A percentile compares a stretch with the other conserved stretches of the same genome.
Conservation (phyloP, 2,113 vertebrate species). For the Eurystomus gularis region DNA sequence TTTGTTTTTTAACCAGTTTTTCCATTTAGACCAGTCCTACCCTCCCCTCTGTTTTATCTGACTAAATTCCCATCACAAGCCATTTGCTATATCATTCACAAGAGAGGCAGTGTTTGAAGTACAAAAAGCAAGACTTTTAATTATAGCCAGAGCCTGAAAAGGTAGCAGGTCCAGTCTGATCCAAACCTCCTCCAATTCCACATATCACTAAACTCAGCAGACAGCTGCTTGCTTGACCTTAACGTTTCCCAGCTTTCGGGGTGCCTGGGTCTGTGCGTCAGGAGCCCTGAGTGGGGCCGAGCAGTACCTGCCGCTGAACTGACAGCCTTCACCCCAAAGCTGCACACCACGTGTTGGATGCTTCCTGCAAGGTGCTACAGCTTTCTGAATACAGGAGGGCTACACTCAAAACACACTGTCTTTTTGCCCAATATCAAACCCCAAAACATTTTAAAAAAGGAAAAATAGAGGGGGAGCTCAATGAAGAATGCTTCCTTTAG, state of each 20-base stretch:
- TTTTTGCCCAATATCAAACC: neutral
- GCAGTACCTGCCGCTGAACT: neutral
- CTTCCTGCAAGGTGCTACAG: neutral
- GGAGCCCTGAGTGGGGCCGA: neutral
- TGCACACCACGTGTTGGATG: too few relatives aligned
- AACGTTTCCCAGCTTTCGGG: neutral
- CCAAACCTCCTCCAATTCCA: neutral
- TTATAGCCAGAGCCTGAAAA: neutral
- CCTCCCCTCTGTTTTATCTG: neutral
- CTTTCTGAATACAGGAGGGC: neutral
- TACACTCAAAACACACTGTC: neutral
- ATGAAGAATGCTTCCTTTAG: neutral
- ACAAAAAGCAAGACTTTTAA: neutral
- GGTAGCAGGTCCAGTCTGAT: neutral
- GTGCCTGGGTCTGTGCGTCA: rapidly evolving
- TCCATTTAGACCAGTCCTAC: neutral
- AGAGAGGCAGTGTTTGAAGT: rapidly evolving
- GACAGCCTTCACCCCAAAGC: neutral
- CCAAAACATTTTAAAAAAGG: neutral
- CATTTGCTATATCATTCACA: neutral
- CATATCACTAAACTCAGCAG: neutral
- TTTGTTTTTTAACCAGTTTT: neutral
- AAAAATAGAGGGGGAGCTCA: neutral
- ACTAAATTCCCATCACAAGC: neutral
- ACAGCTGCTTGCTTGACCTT: neutral